Base-by-base conservation (phyloP, 1,140 invertebrate species). In the Oryctes rhinoceros region DNA sequence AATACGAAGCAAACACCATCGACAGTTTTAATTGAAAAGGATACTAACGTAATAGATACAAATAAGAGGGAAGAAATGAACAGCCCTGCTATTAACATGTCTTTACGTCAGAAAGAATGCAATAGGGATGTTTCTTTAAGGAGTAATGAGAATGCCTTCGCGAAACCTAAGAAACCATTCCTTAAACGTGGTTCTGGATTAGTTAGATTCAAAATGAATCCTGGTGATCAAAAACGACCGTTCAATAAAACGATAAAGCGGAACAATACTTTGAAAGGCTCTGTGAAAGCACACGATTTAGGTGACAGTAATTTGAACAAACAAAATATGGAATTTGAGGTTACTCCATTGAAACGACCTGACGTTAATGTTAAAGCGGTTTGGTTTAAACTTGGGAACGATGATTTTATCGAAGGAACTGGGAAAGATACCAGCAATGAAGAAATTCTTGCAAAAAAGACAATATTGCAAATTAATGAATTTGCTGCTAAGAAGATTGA, bases 111-210 rank as follows among this genome's bases (percentile, higher is more conserved):
- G n/a, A 67, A 24, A 24, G 35, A 76, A 44, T n/a, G 30, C 11
- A n/a, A 13, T 30, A 20, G 47, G 15, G 4, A 39, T 18, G 18
- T 18, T 18, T 18, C 30, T 13, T 2, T 20, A 59, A 59, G 20
- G 2, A 13, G 24, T 35, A 24, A 78, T 15, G 47, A 78, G 13
- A 35, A 49, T 49, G n/a, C 4, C 24, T 18, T 30, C 5, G n/a
- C 9, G 11, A 85, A 86, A 79, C 83, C 83, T 0, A 87, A 87
- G 79, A 78, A 80, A 71, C 84, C 85, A 3, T 87, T 84, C 83
- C 81, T 87, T 47, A 84, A 80, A 80, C 84, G 84, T 78, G 87
- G 87, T 7, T 11, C 82, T 47, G 87, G 87, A 13, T 77, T 87
- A 24, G 79, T 79, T 37, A 81, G 86, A 15, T 87, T 83, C 83